Evolutionary conservation across 2,888 invertebrate species (phyloP), one percentile per base, ranked within the genome.

Genomic region (Tipula vernalis): DNA sequence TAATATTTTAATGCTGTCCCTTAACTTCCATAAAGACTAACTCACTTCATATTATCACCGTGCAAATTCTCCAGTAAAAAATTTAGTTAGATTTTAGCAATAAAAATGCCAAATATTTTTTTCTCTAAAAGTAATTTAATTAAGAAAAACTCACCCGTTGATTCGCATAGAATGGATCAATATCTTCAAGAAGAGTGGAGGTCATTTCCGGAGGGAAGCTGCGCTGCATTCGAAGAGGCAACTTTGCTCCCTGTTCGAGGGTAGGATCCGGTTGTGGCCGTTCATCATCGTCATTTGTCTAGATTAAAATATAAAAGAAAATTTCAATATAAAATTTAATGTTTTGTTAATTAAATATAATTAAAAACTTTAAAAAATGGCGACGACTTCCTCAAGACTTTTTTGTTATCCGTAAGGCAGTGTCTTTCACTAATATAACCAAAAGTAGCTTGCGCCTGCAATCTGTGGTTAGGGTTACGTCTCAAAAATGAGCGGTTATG

Each of bases 121-220:
- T 44, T 10, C 5, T 0, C 5, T 0, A 44, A 10, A 83, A 1
- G 28, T 28, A 28, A 57, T 6, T 57, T 3, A 18, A 57, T 15
- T 84, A 84, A 84, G n/a, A 36, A n/a, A 84, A 41, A 90, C 94
- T 94, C 92, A 98, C 98, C 95, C 95, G 96, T 94, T 96, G 95
- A 94, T 98, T 98, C 92, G 96, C 95, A 94, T 99, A 99, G 94
- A 94, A 99, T 92, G 95, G 95, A 93, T 99, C 99, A 93, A 99
- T 96, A 95, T 99, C 99, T 94, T 98, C 98, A 93, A 99, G 96
- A 91, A 99, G 98, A 92, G 97, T 97, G 93, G 98, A 98, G 93
- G 97, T 94, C 93, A 98, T 95, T 94, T 98, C 98, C 91, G 95
- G 94, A 91, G 98, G 98, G 93, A 98, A 98, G 92, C 95, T 95